phyloP scores from a whole-genome alignment of 2,113 vertebrate species.

The Paradoxurus hermaphroditus region DNA sequence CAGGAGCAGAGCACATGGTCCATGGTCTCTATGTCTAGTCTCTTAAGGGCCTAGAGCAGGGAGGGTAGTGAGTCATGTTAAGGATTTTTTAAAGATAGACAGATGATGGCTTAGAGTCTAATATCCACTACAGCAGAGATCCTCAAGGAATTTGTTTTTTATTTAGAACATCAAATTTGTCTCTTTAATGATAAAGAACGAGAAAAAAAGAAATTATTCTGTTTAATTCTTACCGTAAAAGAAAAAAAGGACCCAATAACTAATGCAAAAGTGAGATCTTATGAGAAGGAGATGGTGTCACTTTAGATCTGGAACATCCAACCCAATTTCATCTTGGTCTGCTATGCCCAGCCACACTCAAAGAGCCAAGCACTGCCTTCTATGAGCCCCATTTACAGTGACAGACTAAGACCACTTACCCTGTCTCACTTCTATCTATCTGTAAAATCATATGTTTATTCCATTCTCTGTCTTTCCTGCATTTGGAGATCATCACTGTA shows the following conservation, averaged over 20 bases:
- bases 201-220: background rate
- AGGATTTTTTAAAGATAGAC: background rate
- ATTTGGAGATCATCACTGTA: background rate
- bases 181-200: background rate
- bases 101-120: background rate
- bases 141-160: background rate
- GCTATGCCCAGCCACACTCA: background rate
- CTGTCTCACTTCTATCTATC: background rate
- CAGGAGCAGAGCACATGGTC: background rate
- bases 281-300: background rate
- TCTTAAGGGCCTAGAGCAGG: background rate
- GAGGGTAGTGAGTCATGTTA: background rate
- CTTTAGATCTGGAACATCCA: background rate
- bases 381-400: background rate
- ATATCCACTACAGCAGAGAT: background rate
- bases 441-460: background rate
- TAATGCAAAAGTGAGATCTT: background rate
- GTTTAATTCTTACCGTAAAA: background rate
- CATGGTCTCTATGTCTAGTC: background rate
- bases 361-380: background rate
- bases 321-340: background rate
- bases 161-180: background rate
- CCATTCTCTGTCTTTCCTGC: background rate
- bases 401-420: background rate
- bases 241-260: background rate